These are phyloP conservation scores for Linnaemya tessellans DNA, from an alignment of 2,888 invertebrate genomes.

Conservation along the genomic window DNA sequence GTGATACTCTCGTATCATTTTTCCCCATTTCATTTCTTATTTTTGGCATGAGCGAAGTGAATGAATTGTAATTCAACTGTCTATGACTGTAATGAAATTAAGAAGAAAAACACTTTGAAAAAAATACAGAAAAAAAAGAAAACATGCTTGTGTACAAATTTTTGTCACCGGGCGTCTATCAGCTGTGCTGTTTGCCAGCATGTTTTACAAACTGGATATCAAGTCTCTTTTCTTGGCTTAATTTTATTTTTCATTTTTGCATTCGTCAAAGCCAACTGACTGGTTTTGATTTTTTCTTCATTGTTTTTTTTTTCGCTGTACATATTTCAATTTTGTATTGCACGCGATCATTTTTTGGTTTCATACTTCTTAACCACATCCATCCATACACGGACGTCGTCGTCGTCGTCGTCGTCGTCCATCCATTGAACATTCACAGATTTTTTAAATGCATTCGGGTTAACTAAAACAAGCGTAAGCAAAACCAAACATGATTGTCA, in stretches of 20 bases:
- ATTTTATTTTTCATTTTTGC: not conserved
- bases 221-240: slow-evolving; percentile 18
- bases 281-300: slow-evolving; percentile 46
- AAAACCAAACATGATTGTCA: slow-evolving; percentile 66
- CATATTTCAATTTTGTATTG: slow-evolving; percentile 31
- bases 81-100: slow-evolving; percentile 5
- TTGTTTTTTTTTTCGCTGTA: not conserved
- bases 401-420: too few relatives aligned
- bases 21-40: not conserved
- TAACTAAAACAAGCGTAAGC: slow-evolving; percentile 19
- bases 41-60: slow-evolving; percentile 37
- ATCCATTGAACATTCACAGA: slow-evolving; percentile 33
- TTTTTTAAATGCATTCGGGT: slow-evolving; percentile 16
- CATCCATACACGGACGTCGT: too few relatives aligned
- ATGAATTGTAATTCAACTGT: slow-evolving; percentile 42
- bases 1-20: slow-evolving; percentile 1
- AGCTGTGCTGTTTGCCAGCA: slow-evolving; percentile 57
- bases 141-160: slow-evolving; percentile 55
- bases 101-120: not conserved
- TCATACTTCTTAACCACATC: slow-evolving; percentile 41
- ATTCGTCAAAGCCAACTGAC: slow-evolving; percentile 56
- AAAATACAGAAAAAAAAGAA: not conserved
- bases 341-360: slow-evolving; percentile 66
- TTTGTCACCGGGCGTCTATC: slow-evolving; percentile 68
- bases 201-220: slow-evolving; percentile 65